Evolutionary conservation across 2,797 vertebrate species (phyloP), one percentile per base, ranked within the genome.

Genomic region (Xenops minutus): DNA sequence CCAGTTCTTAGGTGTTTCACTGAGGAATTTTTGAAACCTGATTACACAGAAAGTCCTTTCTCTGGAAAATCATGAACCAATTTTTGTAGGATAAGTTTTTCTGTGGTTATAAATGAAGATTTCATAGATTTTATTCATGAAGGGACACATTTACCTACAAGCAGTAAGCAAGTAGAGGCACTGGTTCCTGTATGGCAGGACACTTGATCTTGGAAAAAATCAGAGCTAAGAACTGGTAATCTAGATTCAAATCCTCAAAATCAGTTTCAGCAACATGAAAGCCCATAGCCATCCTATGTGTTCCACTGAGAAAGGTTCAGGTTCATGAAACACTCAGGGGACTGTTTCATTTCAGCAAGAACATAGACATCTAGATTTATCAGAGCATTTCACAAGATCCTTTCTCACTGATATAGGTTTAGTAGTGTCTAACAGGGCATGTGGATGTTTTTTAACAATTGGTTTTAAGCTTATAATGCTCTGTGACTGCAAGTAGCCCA

Each of bases 41-140:
- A 56, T 93, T 94, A 83, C 48, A 76, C 21, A 81, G 69, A 37
- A 91, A 91, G 27, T 58, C 8, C 15, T 90, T 92, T 87, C 48
- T 59, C 48, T 85, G 56, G 27, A 88, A 93, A 94, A 74, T 82
- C 59, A 67, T 90, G 76, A 95, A 95, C 24, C 22, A 85, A 82
- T 92, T 94, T 94, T 92, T 81, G 44, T 69, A 61, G 41, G 67
- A 46, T 73, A 95, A 66, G 26, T 56, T 84, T 91, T 78, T 84
- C 20, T 71, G 21, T 34, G 69, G 17, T 73, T 63, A 20, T 36
- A 88, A 82, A 63, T 56, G 24, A 84, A 78, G 63, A 63, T 86
- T 64, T 46, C 32, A 26, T 46, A 64, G 63, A 26, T 46, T 64
- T 95, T 92, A 72, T 73, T 87, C 34, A 69, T 62, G 54, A 82